Evolutionary conservation across 2,888 invertebrate species (phyloP).

Genomic region (Micoletzkya japonica): DNA sequence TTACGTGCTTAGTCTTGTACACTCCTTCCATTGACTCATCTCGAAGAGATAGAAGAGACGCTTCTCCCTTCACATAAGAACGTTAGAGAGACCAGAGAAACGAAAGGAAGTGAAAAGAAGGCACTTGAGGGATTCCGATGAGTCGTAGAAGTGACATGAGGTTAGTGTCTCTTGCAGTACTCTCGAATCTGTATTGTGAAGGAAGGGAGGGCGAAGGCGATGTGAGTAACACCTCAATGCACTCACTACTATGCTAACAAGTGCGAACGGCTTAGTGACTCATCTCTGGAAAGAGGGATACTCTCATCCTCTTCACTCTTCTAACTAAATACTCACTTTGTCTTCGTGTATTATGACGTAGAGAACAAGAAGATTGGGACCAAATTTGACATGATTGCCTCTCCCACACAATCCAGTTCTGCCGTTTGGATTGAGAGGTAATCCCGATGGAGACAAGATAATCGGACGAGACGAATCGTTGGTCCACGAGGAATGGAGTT

Average conservation of each 20-base stretch:
- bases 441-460: conserved; percentile 41
- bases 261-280: neutral
- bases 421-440: conserved; percentile 60
- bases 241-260: neutral
- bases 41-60: conserved; percentile 20
- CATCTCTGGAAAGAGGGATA: neutral
- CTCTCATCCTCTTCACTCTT: neutral
- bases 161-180: conserved; percentile 41
- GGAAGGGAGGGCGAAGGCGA: conserved; percentile 39
- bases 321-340: neutral
- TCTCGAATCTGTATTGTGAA: conserved; percentile 48
- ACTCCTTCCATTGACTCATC: conserved; percentile 29
- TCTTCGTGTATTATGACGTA: conserved; percentile 47
- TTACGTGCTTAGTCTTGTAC: conserved; percentile 38
- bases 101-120: too few relatives aligned
- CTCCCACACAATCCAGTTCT: conserved; percentile 55
- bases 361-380: conserved; percentile 52
- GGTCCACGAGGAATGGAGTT: conserved; percentile 24
- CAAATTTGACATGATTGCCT: conserved; percentile 57
- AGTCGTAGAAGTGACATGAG: conserved; percentile 38
- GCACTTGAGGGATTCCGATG: conserved; percentile 39
- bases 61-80: conserved; percentile 1
- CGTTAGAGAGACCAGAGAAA: neutral
- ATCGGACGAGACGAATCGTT: conserved; percentile 4
- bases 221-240: conserved; percentile 34